Conservation (phyloP, 2,888 invertebrate genomes). For the Eremobia ochroleuca region DNA sequence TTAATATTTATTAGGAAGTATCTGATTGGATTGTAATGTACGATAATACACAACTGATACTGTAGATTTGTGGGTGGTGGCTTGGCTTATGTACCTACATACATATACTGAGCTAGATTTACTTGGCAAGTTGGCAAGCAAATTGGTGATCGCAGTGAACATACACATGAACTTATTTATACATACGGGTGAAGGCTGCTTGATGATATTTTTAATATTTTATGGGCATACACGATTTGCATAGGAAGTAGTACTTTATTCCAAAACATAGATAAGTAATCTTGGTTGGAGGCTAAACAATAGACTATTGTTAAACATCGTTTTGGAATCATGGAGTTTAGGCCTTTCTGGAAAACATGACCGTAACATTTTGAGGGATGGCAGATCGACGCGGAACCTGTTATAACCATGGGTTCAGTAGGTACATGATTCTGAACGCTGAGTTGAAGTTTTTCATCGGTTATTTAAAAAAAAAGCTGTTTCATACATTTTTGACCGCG, state of each 20-base stretch:
- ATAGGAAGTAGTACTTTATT: background rate
- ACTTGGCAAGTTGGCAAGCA: conserved; percentile 44
- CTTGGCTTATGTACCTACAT: conserved; percentile 11
- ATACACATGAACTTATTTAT: conserved; percentile 46
- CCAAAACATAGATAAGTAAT: background rate
- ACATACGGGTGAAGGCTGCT: conserved; percentile 26
- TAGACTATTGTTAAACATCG: background rate
- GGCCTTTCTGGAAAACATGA: too few relatives aligned
- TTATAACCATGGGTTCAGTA: too few relatives aligned
- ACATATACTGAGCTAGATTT: conserved; percentile 25
- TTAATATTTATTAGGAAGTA: background rate
- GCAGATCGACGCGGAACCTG: too few relatives aligned
- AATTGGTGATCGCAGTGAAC: conserved; percentile 27
- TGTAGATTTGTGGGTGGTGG: conserved; percentile 2
- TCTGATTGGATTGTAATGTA: background rate
- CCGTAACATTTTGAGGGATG: background rate
- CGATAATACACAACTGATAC: conserved; percentile 16
- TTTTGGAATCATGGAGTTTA: background rate
- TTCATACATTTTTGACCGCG: too few relatives aligned
- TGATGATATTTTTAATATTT: background rate
- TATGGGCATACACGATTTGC: background rate
- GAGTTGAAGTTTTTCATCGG: too few relatives aligned
- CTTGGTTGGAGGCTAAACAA: background rate
- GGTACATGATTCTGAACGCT: too few relatives aligned
- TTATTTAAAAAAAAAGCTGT: too few relatives aligned